A percentile compares a stretch with the other conserved stretches of the same genome.
Conservation (phyloP, 2,797 vertebrate genomes). For the Sebastiscus tertius region DNA sequence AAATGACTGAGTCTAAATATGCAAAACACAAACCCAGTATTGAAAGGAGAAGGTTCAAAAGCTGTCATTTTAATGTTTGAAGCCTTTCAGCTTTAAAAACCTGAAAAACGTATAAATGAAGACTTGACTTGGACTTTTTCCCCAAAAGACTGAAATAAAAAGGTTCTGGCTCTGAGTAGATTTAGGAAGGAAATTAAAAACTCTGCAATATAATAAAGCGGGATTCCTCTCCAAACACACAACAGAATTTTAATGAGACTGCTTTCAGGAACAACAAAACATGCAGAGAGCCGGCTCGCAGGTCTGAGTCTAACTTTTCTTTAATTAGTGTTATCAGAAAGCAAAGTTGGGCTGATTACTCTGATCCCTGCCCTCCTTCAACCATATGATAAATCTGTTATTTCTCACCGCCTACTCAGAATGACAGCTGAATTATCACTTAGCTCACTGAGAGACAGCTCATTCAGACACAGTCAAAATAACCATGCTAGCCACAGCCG, state of each 20-base stretch:
- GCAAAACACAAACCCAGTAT: not conserved
- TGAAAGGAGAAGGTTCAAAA: not conserved
- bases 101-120: not conserved
- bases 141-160: not conserved
- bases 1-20: not conserved
- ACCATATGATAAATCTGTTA: conserved; percentile 31
- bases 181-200: not conserved
- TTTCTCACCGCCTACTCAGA: conserved; percentile 21
- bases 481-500: conserved; percentile 41
- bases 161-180: not conserved
- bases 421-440: conserved; percentile 69
- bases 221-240: not conserved
- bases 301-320: not conserved
- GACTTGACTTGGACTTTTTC: not conserved
- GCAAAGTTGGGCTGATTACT: conserved; percentile 16
- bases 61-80: not conserved
- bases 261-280: not conserved
- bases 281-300: not conserved
- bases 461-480: conserved; percentile 54
- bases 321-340: conserved; percentile 22
- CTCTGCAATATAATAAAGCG: not conserved
- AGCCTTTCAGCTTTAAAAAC: not conserved
- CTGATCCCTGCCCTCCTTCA: conserved; percentile 22
- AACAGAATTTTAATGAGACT: not conserved
- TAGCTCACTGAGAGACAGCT: conserved; percentile 54